These are phyloP conservation scores for Euzetes globulus DNA, from an alignment of 2,888 invertebrate species.

Conservation along the genomic window DNA sequence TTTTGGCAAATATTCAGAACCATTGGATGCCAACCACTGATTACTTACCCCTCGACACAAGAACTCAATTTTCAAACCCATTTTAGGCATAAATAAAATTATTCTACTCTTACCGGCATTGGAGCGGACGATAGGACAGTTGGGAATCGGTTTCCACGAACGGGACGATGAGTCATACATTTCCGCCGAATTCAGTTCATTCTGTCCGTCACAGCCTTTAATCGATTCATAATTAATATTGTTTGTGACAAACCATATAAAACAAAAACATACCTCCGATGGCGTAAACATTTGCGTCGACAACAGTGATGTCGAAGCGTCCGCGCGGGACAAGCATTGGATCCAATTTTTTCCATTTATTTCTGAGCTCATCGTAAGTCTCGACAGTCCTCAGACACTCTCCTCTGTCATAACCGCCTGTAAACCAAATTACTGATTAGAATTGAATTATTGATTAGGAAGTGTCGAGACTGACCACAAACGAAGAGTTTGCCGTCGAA, in stretches of 20 bases:
- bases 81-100: not conserved
- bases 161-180: constrained; percentile 52
- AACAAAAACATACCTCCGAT: constrained; percentile 54
- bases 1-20: constrained; percentile 2
- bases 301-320: constrained; percentile 65
- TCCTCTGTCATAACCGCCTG: constrained; percentile 72
- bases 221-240: not conserved
- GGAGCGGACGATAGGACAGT: constrained; percentile 58
- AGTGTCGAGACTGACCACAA: constrained; percentile 56
- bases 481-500: constrained; percentile 64
- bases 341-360: constrained; percentile 62
- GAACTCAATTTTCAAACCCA: not conserved
- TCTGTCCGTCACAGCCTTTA: constrained; percentile 65
- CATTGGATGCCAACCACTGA: constrained; percentile 21
- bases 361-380: constrained; percentile 61
- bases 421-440: constrained; percentile 37
- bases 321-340: constrained; percentile 68
- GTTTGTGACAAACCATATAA: not conserved
- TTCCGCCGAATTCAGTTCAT: constrained; percentile 67
- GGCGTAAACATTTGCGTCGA: constrained; percentile 63
- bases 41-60: not conserved
- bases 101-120: constrained; percentile 54
- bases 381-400: constrained; percentile 70
- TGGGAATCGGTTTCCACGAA: constrained; percentile 54
- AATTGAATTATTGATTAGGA: not conserved